Evolutionary conservation across 2,113 vertebrate species (phyloP).

Genomic region (Murina feae): DNA sequence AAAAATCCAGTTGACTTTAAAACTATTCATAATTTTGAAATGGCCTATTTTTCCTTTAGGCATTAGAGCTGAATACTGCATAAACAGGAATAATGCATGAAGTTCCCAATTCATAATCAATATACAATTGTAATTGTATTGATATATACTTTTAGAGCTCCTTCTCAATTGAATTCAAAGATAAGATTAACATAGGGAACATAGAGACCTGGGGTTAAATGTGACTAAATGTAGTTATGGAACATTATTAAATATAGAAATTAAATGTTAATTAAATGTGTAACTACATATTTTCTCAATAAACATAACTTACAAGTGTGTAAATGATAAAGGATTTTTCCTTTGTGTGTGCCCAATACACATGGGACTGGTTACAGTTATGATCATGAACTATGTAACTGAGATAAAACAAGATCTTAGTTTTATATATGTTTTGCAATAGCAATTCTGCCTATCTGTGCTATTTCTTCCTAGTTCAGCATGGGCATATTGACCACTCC

Average conservation of each 20-base stretch:
- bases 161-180: conserved; percentile 3
- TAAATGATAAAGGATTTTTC: not conserved
- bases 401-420: not conserved
- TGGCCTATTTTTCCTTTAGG: conserved; percentile 53
- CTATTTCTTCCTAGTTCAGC: not conserved
- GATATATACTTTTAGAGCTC: not conserved
- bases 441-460: not conserved
- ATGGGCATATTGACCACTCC: not conserved
- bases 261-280: not conserved
- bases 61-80: conserved; percentile 10
- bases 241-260: not conserved
- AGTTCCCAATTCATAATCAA: conserved; percentile 47
- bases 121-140: conserved; percentile 44
- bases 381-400: not conserved
- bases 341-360: not conserved
- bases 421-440: not conserved
- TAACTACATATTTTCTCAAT: not conserved
- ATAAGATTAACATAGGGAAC: not conserved
- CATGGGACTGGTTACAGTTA: not conserved
- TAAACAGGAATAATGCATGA: not conserved
- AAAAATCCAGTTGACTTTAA: conserved; percentile 70
- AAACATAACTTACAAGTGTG: not conserved
- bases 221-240: not conserved
- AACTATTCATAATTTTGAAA: conserved; percentile 54
- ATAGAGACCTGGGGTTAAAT: not conserved